Evolutionary conservation across 2,888 invertebrate genomes (phyloP).

Genomic region (Chrysotoxum bicinctum): DNA sequence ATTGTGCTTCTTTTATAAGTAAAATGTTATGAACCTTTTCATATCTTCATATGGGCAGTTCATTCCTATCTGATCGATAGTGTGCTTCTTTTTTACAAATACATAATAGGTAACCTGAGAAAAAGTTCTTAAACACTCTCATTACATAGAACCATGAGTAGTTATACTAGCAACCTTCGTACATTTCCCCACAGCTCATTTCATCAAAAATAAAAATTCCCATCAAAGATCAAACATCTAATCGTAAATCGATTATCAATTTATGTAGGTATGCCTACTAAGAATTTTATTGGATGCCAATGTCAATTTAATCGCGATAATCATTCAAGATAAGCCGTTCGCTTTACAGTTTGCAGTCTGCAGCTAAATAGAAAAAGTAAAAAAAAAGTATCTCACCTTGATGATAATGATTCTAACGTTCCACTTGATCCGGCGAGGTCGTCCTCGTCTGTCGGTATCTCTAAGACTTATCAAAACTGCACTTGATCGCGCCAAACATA

Average conservation of each 20-base stretch:
- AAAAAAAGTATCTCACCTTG: slow-evolving; percentile 55
- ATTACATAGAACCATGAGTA: no score
- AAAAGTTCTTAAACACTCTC: no score
- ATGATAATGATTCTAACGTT: slow-evolving; percentile 63
- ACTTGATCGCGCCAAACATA: slow-evolving; percentile 56
- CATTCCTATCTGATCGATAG: no score
- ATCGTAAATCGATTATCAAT: slow-evolving; percentile 49
- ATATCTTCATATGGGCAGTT: no score
- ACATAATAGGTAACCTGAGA: no score
- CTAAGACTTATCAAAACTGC: slow-evolving; percentile 51
- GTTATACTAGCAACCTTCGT: no score
- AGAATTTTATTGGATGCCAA: slow-evolving; percentile 63
- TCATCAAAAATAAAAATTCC: neutral
- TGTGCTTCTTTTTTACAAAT: no score
- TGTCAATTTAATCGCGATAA: slow-evolving; percentile 67
- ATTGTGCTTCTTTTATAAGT: no score
- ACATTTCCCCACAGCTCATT: neutral
- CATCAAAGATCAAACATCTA: slow-evolving; percentile 52
- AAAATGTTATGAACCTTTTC: no score
- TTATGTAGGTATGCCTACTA: neutral
- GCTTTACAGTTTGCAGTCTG: slow-evolving; percentile 17
- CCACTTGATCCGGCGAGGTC: slow-evolving; percentile 54
- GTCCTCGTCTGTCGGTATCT: slow-evolving; percentile 19
- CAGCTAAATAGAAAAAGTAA: slow-evolving; percentile 9
- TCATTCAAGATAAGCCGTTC: slow-evolving; percentile 61